Base-by-base conservation (phyloP, 2,888 invertebrate genomes). In the Leuctra nigra region DNA sequence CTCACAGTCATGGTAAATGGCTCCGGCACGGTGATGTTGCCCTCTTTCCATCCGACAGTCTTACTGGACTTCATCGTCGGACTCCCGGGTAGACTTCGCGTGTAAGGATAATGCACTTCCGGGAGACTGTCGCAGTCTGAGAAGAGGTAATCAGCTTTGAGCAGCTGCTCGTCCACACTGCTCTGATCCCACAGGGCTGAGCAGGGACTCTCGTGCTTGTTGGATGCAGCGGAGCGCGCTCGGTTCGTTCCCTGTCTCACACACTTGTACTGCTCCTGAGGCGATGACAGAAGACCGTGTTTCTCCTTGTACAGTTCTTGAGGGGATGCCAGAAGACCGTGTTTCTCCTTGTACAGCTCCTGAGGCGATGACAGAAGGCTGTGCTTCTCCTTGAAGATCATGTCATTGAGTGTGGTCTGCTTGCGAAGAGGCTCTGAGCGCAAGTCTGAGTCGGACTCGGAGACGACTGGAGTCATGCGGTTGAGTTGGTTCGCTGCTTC, bases 1-100 rank as follows among this genome's bases (percentile, higher is more conserved):
- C 84, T 80, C 63, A 82, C 75, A 1, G 83, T 83, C 78, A 85
- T 84, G 69, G 80, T 79, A 67, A 85, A 86, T 1, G 85, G 83
- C 67, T 82, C 82, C 0, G 84, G 82, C 56, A 83, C 73, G 0
- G 84, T 84, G 18, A 80, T 72, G 68, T 61, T 67, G 63, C 61
- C 59, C 33, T 59, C 60, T 36, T 53, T 57, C 63, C 61, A 63
- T 2, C 57, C 61, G 4, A 62, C 61, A 53, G 47, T 59, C 54
- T 61, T 63, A 20, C 18, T 41, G 4, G 48, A 50, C 25, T 56
- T 54, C 18, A 54, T 23, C 20, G 29, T 38, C 35, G 57, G 58
- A 41, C 80, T 81, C 41, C 75, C 76, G 1, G 82, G 81, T 68
- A 79, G 78, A 66, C 82, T 82, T 63, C 74, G 76, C 1, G 77